phyloP scores from a whole-genome alignment of 2,888 invertebrate species.

The Steromphala cineraria region DNA sequence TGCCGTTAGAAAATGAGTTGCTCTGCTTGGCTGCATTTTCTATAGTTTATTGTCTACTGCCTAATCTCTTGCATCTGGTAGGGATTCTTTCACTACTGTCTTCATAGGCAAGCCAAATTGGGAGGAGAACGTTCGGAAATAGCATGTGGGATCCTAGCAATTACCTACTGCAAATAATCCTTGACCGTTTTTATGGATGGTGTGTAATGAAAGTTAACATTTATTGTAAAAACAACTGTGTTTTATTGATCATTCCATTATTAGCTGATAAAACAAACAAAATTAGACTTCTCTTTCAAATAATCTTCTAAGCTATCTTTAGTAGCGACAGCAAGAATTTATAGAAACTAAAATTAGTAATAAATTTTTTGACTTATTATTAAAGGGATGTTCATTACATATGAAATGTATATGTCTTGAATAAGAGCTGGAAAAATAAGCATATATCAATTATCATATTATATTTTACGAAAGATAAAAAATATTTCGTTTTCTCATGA shows the following conservation, averaged over 20 bases:
- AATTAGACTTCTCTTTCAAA: too few species aligned
- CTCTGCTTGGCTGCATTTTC: background rate
- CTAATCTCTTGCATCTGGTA: background rate
- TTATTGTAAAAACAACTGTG: background rate
- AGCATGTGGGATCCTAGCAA: background rate
- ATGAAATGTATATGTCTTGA: too few species aligned
- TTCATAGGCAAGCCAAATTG: background rate
- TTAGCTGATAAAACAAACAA: too few species aligned
- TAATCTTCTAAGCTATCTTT: too few species aligned
- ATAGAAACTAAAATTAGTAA: too few species aligned
- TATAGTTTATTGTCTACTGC: background rate
- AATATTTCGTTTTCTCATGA: too few species aligned
- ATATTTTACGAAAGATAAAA: too few species aligned
- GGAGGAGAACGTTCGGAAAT: background rate
- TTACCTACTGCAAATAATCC: background rate
- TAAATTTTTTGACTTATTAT: too few species aligned
- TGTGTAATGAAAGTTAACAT: background rate
- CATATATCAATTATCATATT: too few species aligned
- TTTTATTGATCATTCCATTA: background rate
- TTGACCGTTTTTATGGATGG: background rate
- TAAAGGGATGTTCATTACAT: too few species aligned
- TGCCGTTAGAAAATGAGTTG: background rate
- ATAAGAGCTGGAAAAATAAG: too few species aligned
- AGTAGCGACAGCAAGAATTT: too few species aligned
- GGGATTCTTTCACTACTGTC: background rate